Evolutionary conservation across 2,113 vertebrate species (phyloP).

Genomic region (Pandion haliaetus): DNA sequence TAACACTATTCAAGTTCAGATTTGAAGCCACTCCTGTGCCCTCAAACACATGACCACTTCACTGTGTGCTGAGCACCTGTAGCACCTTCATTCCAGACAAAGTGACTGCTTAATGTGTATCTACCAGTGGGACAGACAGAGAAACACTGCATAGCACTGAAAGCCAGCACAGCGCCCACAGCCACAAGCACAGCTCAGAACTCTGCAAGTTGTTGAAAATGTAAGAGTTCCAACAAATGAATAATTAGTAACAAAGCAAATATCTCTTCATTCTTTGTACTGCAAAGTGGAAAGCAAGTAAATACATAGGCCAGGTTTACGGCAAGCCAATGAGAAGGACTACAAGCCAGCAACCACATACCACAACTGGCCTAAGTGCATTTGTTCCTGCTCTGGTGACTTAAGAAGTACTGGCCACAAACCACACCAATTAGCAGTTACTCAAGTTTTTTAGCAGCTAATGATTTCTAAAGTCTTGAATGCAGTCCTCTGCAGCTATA

Average conservation of each 20-base stretch:
- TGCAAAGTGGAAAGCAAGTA: neutral
- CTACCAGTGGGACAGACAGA: neutral
- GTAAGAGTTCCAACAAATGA: neutral
- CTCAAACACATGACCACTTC: neutral
- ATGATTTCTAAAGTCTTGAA: neutral
- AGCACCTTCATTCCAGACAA: neutral
- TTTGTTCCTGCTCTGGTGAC: neutral
- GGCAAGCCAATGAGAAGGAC: neutral
- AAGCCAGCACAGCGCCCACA: fast-evolving
- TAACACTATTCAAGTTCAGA: neutral
- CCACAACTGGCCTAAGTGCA: neutral
- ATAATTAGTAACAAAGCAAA: neutral
- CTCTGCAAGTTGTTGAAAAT: neutral
- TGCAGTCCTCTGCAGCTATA: neutral
- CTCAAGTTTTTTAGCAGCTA: neutral
- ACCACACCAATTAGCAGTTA: neutral
- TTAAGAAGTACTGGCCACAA: neutral
- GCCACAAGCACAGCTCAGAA: neutral
- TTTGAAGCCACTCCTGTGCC: neutral
- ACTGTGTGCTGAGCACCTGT: neutral
- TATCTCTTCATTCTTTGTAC: neutral
- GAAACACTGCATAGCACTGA: neutral
- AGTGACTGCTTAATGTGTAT: neutral
- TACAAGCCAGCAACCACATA: neutral
- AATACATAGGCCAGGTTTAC: neutral